Conservation (phyloP, 2,113 vertebrate species). For the Channa maculata region DNA sequence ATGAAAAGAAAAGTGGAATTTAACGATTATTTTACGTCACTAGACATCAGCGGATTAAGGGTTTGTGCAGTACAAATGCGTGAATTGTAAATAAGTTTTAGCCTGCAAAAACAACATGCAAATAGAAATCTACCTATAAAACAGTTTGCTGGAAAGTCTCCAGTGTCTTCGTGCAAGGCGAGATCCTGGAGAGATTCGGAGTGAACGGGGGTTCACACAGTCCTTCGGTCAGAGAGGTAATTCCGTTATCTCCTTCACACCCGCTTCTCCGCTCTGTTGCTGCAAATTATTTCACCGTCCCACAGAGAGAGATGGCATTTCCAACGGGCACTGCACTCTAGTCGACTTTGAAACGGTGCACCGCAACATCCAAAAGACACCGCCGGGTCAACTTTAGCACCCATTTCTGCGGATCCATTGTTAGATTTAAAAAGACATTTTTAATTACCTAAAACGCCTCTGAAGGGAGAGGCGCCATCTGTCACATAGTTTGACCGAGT, state of each 20-base stretch:
- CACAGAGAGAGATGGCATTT: constrained; percentile 49
- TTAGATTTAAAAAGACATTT: not conserved
- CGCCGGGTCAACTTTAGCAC: constrained; percentile 85
- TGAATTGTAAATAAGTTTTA: constrained; percentile 23
- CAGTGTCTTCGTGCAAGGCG: constrained; percentile 24
- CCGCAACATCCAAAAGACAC: constrained; percentile 80
- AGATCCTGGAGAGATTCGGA: constrained; percentile 21
- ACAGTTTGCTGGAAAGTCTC: constrained; percentile 49
- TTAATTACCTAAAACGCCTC: constrained; percentile 5
- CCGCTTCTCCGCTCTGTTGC: constrained; percentile 10
- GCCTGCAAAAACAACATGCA: constrained; percentile 50
- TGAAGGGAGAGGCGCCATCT: constrained; percentile 1
- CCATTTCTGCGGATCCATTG: constrained; percentile 60
- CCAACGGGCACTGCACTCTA: constrained; percentile 27
- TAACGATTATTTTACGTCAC: not conserved
- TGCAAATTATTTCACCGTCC: constrained; percentile 50
- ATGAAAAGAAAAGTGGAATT: constrained; percentile 10
- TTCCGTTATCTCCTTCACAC: constrained; percentile 68
- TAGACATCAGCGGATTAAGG: constrained; percentile 40
- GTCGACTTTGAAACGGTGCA: constrained; percentile 43
- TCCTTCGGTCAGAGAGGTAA: constrained; percentile 62
- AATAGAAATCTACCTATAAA: constrained; percentile 68
- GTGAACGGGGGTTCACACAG: constrained; percentile 48
- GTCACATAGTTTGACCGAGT: constrained; percentile 51
- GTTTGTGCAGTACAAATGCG: constrained; percentile 30